A percentile compares a stretch with the other conserved stretches of the same genome.
Conservation (phyloP, 2,797 vertebrate species). For the Coregonus sp. region DNA sequence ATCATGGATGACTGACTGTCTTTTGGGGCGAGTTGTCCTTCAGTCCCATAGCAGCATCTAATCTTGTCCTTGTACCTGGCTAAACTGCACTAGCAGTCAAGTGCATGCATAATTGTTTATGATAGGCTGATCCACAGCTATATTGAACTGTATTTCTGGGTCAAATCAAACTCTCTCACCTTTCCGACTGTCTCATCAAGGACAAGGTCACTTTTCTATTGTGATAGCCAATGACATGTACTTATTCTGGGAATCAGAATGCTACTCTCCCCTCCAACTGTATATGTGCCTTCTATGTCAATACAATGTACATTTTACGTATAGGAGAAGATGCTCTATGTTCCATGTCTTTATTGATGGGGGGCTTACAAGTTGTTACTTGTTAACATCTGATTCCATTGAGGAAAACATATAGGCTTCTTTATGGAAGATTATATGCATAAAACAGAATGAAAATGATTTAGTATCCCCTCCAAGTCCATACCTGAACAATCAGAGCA, state of each 20-base stretch:
- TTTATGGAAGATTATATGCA: neutral
- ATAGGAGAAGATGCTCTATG: neutral
- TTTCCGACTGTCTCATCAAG: too few species aligned
- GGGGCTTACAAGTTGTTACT: neutral
- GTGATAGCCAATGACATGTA: too few species aligned
- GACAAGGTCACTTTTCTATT: too few species aligned
- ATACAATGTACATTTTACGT: too few species aligned
- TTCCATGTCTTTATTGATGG: too few species aligned
- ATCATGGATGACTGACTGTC: neutral
- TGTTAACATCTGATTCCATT: neutral
- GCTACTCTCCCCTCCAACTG: too few species aligned
- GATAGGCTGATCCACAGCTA: neutral
- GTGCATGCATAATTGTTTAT: neutral
- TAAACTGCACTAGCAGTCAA: neutral
- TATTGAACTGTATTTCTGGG: neutral
- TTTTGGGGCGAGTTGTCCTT: neutral
- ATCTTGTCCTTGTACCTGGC: neutral
- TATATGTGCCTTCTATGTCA: too few species aligned
- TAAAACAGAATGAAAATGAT: neutral
- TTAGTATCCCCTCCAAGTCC: neutral
- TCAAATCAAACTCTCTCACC: neutral
- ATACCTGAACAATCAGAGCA: neutral
- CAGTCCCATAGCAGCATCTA: neutral
- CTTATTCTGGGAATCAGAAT: too few species aligned
- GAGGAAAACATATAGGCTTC: neutral